phyloP scores from a whole-genome alignment of 2,888 invertebrate genomes.

The Hydraecia micacea region DNA sequence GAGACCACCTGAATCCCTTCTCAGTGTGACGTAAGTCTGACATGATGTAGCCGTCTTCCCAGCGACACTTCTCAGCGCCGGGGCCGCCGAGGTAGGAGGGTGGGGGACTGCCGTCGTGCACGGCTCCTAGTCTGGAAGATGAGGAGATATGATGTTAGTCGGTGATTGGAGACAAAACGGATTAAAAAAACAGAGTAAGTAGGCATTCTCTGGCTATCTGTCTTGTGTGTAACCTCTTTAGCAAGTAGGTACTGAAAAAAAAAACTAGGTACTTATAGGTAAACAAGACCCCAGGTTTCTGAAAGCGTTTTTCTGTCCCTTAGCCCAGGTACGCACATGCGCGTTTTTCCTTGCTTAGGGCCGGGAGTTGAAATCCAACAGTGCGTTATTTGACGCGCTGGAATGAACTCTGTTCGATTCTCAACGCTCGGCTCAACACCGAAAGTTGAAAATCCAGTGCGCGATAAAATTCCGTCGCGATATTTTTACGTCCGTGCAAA shows the following conservation, averaged over 20 bases:
- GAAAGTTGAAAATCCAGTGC: too few species aligned
- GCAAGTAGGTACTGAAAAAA: background rate
- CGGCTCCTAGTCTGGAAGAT: constrained; percentile 94
- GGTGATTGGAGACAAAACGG: background rate
- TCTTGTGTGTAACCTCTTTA: background rate
- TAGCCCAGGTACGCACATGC: background rate
- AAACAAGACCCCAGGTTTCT: background rate
- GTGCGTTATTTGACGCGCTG: background rate
- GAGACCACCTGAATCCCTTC: constrained; percentile 98
- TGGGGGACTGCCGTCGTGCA: constrained; percentile 98
- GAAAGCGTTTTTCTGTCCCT: background rate
- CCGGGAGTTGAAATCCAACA: background rate
- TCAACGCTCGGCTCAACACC: too few species aligned
- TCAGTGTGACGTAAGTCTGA: constrained; percentile 98
- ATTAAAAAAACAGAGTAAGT: background rate
- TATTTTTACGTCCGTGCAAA: too few species aligned
- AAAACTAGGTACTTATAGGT: background rate
- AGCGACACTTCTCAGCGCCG: constrained; percentile 97
- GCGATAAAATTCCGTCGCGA: too few species aligned
- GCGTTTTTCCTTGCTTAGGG: background rate
- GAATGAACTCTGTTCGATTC: too few species aligned
- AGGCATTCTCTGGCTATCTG: background rate
- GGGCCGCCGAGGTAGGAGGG: constrained; percentile 98
- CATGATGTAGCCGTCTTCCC: constrained; percentile 99
- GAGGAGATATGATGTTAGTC: background rate